A percentile compares a stretch with the other conserved stretches of the same genome.
phyloP scores from a whole-genome alignment of 2,797 vertebrate species.

The Hemibagrus guttatus region DNA sequence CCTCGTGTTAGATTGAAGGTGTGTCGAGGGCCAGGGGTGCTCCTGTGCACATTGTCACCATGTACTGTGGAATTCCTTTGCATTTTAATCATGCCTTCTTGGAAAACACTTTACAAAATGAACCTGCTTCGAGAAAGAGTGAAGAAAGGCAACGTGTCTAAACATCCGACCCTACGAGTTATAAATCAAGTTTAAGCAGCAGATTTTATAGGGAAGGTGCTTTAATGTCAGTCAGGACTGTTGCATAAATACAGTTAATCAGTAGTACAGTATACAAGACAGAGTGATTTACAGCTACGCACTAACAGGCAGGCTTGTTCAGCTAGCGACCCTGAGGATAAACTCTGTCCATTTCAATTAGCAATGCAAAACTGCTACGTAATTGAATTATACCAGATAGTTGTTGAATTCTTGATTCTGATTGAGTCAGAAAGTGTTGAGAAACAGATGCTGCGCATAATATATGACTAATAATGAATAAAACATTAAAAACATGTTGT shows the following conservation, averaged over 20 bases:
- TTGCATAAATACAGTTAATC: slow-evolving; percentile 11
- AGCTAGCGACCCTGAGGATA: background rate
- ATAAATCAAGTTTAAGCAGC: slow-evolving; percentile 6
- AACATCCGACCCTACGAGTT: background rate
- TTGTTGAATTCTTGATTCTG: background rate
- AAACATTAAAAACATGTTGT: too few relatives aligned
- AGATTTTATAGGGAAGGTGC: slow-evolving; percentile 5
- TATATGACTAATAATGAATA: background rate
- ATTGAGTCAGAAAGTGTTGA: background rate
- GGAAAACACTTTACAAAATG: slow-evolving; percentile 40
- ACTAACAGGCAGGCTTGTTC: background rate
- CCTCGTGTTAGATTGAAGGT: slow-evolving; percentile 44
- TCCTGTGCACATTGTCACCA: slow-evolving; percentile 45
- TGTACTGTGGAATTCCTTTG: slow-evolving; percentile 47
- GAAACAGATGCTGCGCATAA: background rate
- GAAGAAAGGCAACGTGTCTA: slow-evolving; percentile 17
- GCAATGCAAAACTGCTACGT: background rate
- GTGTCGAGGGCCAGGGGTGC: slow-evolving; percentile 37
- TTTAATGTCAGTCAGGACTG: slow-evolving; percentile 1
- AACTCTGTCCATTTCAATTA: background rate
- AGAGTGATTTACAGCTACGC: background rate
- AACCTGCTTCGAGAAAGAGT: slow-evolving; percentile 31
- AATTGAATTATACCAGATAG: background rate
- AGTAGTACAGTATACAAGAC: slow-evolving; percentile 1
- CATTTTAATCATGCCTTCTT: slow-evolving; percentile 53